phyloP scores from a whole-genome alignment of 2,113 vertebrate species.

The Brevimyrus niger region DNA sequence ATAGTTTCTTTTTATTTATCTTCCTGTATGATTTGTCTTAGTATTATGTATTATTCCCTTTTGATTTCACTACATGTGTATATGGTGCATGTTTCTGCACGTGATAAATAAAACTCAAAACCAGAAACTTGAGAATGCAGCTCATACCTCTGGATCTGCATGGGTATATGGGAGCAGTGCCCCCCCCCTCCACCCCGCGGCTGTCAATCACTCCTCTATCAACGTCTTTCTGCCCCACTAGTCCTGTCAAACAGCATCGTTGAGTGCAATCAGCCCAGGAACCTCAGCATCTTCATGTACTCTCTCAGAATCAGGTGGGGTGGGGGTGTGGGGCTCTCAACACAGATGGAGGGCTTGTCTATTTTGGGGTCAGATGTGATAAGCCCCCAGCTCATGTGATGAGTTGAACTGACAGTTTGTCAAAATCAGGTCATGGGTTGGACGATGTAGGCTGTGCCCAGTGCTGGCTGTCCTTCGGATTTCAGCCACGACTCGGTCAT shows the following conservation, averaged over 20 bases:
- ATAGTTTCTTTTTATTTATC: not conserved
- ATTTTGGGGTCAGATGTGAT: slow-evolving; percentile 62
- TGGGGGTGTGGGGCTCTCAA: not conserved
- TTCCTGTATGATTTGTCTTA: not conserved
- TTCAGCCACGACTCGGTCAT: slow-evolving; percentile 59
- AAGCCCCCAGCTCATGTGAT: slow-evolving; percentile 54
- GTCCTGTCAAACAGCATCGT: not conserved
- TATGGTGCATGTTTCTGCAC: not conserved
- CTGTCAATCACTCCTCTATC: not conserved
- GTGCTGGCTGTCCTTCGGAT: slow-evolving; percentile 34
- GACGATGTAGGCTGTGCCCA: slow-evolving; percentile 26
- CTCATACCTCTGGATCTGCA: not conserved
- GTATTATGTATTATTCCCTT: not conserved
- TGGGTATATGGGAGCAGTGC: not conserved
- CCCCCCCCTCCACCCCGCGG: not conserved
- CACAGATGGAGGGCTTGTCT: slow-evolving; percentile 35
- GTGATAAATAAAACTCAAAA: not conserved
- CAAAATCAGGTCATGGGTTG: slow-evolving; percentile 62
- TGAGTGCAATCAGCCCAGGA: not conserved
- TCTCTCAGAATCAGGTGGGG: not conserved
- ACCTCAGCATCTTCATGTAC: not conserved
- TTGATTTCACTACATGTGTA: not conserved
- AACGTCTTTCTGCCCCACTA: not conserved
- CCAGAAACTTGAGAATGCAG: not conserved
- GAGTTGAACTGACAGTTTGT: slow-evolving; percentile 64